Evolutionary conservation across 2,797 vertebrate species (phyloP), one percentile per base, ranked within the genome.

Genomic region (Salarias fasciatus): DNA sequence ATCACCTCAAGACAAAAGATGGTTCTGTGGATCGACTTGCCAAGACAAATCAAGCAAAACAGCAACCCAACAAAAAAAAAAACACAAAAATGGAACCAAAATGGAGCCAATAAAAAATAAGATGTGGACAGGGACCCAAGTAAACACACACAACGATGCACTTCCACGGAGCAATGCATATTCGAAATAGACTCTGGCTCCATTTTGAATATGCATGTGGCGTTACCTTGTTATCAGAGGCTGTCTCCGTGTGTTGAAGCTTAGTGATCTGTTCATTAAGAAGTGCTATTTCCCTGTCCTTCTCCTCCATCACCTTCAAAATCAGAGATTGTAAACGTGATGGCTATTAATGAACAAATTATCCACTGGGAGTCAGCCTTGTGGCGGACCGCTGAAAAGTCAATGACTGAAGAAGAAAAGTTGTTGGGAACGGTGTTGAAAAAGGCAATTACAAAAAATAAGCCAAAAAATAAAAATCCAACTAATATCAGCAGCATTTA

Each of bases 191-290:
- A 79, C 49, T 63, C 29, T 11, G 28, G 3, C 42, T 72, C 74
- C 72, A 86, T 88, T 84, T 84, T 61, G 46, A 46, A 83, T 75
- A 80, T 38, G 69, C 81, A 85, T 82, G 71, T 73, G 35, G 49
- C 28, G 77, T 93, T 93, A 99, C 97, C 94, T 97, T 94, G 86
- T 96, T 95, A 80, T 95, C 93, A 80, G 89, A 88, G 56, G 91
- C 84, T 68, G 88, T 86, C 83, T 95, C 93, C 88, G 91, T 91
- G 52, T 94, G 91, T 69, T 95, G 94, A 53, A 94, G 91, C 82
- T 94, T 95, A 93, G 77, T 76, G 88, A 96, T 92, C 88, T 97
- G 92, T 53, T 97, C 94, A 88, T 93, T 95, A 84, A 98, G 94
- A 60, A 84, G 87, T 58, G 89, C 80, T 90, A 98, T 95, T 92